Base-by-base conservation (phyloP, 2,113 vertebrate genomes). In the Suricata suricatta region DNA sequence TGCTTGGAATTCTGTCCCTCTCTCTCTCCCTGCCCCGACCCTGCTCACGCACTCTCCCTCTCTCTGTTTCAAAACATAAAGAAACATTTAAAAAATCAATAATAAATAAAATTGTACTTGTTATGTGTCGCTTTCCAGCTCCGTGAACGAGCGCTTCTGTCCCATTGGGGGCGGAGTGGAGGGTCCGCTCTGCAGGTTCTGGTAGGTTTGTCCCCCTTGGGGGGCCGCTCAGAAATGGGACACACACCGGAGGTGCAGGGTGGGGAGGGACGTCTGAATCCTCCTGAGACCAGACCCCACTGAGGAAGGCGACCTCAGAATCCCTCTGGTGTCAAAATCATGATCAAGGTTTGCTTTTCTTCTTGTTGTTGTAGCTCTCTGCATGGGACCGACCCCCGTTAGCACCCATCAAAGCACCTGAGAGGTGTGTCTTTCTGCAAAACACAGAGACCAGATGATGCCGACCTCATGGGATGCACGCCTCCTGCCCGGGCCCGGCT, bases 281-380 rank as follows among this genome's bases (percentile, higher is more conserved):
- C 23, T 54, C 50, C 47, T 35, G 60, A 69, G 25, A 23, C 13
- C 7, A 14, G 60, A 44, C 23, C 31, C 35, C 17, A 0, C 5
- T 35, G 4, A 63, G 33, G 74, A 94, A 92, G 29, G 27, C 64
- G 82, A 41, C 89, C 86, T 90, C 81, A 97, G 44, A 95, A 79
- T 4, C 90, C 35, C 74, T 93, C 52, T n/a, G 52, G 69, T 16
- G 81, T 44, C 88, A 72, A 90, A 27, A 83, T 87, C 80, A 66
- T 21, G 82, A 27, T 41, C 76, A 84, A 69, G 95, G 23, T 38
- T 12, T 86, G 90, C 7, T 7, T 44, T 29, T 23, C 31, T 50
- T 14, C 50, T 12, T 1, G 35, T 15, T 2, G 29, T 13, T 7
- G 4, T 10, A 2, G 27, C n/a, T 31, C n/a, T 64, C 41, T n/a